Evolutionary conservation across 2,113 vertebrate genomes (phyloP), one percentile per base, ranked within the genome.

Genomic region (Ivindomyrus marchei): DNA sequence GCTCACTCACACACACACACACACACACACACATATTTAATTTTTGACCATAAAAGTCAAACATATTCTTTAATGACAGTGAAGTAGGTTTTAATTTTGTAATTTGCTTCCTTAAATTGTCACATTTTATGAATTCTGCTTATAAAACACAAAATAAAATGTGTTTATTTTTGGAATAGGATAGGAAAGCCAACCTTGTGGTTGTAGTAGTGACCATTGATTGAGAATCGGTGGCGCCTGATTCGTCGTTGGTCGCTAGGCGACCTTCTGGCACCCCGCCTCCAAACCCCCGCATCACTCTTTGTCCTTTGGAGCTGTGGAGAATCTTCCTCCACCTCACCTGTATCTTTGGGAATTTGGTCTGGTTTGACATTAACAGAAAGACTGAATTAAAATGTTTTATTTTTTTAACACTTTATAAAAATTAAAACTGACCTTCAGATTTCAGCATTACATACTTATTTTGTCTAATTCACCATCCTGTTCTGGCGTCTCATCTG

Each of bases 131-230:
- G 17, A 19, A 19, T 80, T 80, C 17, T 36, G 24, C 11, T 27
- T 8, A 56, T 87, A 56, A 24, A 80, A 39, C 36, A 19, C 36
- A 8, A 27, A 9, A 39, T 7, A 10, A 53, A 87, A 56, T 56
- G 49, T 50, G 8, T 31, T 15, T 53, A 19, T 80, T 70, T 70
- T 13, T 27, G n/a, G n/a, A 70, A 4, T 70, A 70, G n/a, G 62
- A 4, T 13, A 70, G 62, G 62, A 31, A 70, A 70, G n/a, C 62
- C 97, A 62, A 89, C 98, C 96, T 98, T 99, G 66, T 98, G 98
- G 95, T 99, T 99, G 93, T 99, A 99, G 93, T 97, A 99, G 93
- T 99, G 98, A 15, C 98, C 98, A 0, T 99, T 99, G 93, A 99
- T 99, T 93, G 98, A 99, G 95, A 98, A 98, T 50, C 98, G 96